A percentile compares a stretch with the other conserved stretches of the same genome.
phyloP scores from a whole-genome alignment of 2,888 invertebrate species.

The Drosophila planitibia region DNA sequence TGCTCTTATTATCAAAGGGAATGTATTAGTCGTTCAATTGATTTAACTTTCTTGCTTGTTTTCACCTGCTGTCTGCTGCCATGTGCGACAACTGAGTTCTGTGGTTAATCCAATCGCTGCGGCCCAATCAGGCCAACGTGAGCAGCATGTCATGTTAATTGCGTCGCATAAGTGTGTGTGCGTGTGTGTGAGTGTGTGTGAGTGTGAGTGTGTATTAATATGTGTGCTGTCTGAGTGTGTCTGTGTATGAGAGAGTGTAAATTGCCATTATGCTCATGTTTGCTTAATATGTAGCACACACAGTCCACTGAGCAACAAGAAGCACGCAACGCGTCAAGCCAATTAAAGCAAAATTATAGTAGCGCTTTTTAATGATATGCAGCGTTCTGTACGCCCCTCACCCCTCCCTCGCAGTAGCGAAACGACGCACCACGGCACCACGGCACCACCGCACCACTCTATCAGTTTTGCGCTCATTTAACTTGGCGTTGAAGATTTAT shows the following conservation, averaged over 20 bases:
- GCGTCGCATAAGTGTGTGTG: constrained; percentile 36
- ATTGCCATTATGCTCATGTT: constrained; percentile 79
- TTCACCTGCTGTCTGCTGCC: constrained; percentile 51
- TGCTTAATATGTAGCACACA: constrained; percentile 76
- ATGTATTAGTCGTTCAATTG: constrained; percentile 1
- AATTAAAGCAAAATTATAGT: constrained; percentile 78
- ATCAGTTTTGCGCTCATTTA: constrained; percentile 53
- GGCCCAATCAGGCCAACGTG: constrained; percentile 73
- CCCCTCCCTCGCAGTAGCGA: not conserved
- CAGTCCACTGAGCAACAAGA: constrained; percentile 46
- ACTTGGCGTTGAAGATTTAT: constrained; percentile 72
- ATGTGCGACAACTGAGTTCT: constrained; percentile 52
- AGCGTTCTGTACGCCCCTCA: constrained; percentile 27
- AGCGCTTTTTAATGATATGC: constrained; percentile 77
- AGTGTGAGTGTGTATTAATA: constrained; percentile 11
- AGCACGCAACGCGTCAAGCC: constrained; percentile 77
- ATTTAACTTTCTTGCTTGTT: constrained; percentile 15
- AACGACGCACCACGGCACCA: not conserved
- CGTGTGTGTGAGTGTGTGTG: constrained; percentile 5
- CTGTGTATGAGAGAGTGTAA: constrained; percentile 51
- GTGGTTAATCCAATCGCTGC: constrained; percentile 74
- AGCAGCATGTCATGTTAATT: constrained; percentile 78
- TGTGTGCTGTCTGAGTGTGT: constrained; percentile 8
- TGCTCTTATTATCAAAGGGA: not conserved
- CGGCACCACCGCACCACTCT: constrained; percentile 4